A percentile compares a stretch with the other conserved stretches of the same genome.
Conservation (phyloP, 2,113 vertebrate genomes). For the Phrynocephalus versicolor region DNA sequence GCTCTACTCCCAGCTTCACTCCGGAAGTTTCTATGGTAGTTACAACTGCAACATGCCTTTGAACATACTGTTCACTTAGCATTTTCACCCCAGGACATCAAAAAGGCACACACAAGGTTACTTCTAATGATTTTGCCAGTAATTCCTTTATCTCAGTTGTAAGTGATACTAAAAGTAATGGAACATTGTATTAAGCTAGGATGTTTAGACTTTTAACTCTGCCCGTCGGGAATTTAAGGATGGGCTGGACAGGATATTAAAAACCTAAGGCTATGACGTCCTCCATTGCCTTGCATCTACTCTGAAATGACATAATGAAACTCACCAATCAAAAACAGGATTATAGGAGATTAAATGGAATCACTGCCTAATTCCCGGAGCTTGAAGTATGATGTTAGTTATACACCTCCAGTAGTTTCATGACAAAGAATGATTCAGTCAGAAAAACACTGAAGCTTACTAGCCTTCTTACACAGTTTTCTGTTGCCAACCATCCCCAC, state of each 20-base stretch:
- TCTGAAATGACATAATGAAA: slow-evolving; percentile 10
- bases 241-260: slow-evolving; percentile 11
- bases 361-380: not conserved
- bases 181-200: not conserved
- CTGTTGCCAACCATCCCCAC: not conserved
- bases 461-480: not conserved
- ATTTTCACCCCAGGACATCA: not conserved
- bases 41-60: not conserved
- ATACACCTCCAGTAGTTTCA: not conserved
- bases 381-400: not conserved
- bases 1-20: not conserved
- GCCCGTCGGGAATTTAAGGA: not conserved
- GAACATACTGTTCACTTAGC: not conserved
- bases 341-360: not conserved
- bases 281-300: not conserved
- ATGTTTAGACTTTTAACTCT: not conserved
- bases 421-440: not conserved
- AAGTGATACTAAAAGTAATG: not conserved
- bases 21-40: not conserved
- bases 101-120: not conserved
- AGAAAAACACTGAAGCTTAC: not conserved
- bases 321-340: not conserved
- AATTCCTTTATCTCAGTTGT: not conserved
- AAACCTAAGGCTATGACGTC: not conserved
- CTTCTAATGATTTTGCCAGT: slow-evolving; percentile 7